Evolutionary conservation across 2,113 vertebrate species (phyloP), one percentile per base, ranked within the genome.

Genomic region (Fukomys damarensis): DNA sequence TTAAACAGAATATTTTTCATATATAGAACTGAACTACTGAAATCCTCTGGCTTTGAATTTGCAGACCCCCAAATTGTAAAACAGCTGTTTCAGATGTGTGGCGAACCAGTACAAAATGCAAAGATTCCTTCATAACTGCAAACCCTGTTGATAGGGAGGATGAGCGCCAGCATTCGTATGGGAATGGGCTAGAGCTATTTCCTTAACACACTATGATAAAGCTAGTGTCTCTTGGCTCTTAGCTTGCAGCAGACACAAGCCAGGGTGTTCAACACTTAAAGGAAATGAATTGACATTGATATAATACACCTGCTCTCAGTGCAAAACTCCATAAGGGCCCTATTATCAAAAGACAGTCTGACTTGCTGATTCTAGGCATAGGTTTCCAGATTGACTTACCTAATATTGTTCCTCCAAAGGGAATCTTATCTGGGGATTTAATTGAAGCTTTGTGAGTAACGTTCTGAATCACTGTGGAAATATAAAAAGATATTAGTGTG

Each of bases 391-490:
- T n/a, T 12, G 30, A 98, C 92, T 98, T 96, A 99, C 99, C 98
- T 96, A 98, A 80, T 97, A 98, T 98, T 38, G 98, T 98, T 98
- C 98, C 98, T 96, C 98, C 98, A 56, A 98, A 82, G 35, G 98
- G 98, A 96, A 97, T 96, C 83, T 83, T 98, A 28, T 98, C 98
- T 49, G 98, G 84, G 46, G 98, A 89, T 97, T 98, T 99, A 80
- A 97, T 77, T 56, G 98, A 98, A 0, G 98, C 98, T 76, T 96
- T 98, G 79, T 98, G 97, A 87, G 98, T 98, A 59, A 98, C 38
- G 93, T 99, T 99, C 95, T 99, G 98, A 98, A 99, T 98, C 96
- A 99, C 99, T 99, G 98, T 96, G 86, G 95, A 98, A 94, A 97
- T 6, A 98, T 63, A 16, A 96, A 6, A 80, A 5, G 3, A 32